Evolutionary conservation across 2,113 vertebrate species (phyloP).

Genomic region (Microcebus lehilahytsara): DNA sequence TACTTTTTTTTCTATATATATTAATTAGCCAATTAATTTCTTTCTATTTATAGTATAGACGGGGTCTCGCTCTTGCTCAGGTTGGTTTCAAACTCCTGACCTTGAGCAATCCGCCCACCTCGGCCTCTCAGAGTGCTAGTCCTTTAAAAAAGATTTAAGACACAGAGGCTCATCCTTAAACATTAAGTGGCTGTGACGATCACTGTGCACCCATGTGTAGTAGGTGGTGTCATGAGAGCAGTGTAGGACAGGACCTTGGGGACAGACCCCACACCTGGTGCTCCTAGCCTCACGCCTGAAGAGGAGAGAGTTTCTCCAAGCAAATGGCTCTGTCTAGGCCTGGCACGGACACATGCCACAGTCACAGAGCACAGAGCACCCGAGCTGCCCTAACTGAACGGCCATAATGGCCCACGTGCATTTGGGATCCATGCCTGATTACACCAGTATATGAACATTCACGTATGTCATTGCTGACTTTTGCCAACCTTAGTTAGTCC

Average conservation of each 20-base stretch:
- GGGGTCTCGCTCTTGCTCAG: no score
- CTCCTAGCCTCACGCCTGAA: not conserved
- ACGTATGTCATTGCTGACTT: rapidly evolving
- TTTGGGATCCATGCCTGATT: not conserved
- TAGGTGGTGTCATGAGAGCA: not conserved
- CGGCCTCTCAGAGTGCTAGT: not conserved
- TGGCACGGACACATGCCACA: rapidly evolving
- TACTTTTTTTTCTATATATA: no score
- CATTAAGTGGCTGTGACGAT: not conserved
- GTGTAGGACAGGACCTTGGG: not conserved
- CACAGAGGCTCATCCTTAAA: not conserved
- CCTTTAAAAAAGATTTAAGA: not conserved
- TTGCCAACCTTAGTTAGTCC: not conserved
- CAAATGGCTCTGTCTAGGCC: not conserved
- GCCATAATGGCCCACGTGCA: rapidly evolving
- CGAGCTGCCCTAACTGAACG: not conserved
- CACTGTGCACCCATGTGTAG: not conserved
- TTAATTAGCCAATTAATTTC: no score
- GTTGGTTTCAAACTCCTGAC: no score
- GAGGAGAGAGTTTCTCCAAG: not conserved
- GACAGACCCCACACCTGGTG: not conserved
- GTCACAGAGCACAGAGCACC: not conserved
- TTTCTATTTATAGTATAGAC: no score
- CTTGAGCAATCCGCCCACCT: no score
- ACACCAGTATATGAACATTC: not conserved